Conservation (phyloP, 2,888 invertebrate genomes). For the Scaptomyza parva region DNA sequence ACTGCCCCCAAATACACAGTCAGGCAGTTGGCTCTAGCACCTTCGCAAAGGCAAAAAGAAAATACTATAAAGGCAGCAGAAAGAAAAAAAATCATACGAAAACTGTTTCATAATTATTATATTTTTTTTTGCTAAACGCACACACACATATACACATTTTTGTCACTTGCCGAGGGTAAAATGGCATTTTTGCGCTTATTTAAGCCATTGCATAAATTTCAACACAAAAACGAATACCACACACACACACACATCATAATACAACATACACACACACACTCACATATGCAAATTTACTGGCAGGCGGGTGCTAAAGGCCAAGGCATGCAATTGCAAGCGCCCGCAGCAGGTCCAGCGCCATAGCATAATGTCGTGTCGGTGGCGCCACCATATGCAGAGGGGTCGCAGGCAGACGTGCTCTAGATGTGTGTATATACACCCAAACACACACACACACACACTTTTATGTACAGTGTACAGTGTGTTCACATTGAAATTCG, state of each 20-base stretch:
- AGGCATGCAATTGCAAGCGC: slow-evolving; percentile 71
- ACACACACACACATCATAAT: slow-evolving; percentile 22
- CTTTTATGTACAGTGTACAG: slow-evolving; percentile 1
- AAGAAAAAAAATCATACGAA: slow-evolving; percentile 18
- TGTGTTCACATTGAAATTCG: slow-evolving; percentile 37
- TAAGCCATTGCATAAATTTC: slow-evolving; percentile 80
- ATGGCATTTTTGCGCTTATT: slow-evolving; percentile 78
- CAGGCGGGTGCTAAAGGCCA: slow-evolving; percentile 44
- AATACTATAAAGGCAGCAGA: background rate
- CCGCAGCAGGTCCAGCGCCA: slow-evolving; percentile 46
- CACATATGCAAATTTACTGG: slow-evolving; percentile 68
- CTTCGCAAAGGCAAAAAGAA: slow-evolving; percentile 5
- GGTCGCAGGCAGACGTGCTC: slow-evolving; percentile 51
- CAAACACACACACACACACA: slow-evolving; percentile 7
- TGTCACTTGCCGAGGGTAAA: slow-evolving; percentile 69
- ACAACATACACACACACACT: slow-evolving; percentile 31
- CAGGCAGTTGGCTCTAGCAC: slow-evolving; percentile 4
- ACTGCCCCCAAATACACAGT: slow-evolving; percentile 3
- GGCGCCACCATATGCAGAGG: slow-evolving; percentile 27
- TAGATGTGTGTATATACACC: slow-evolving; percentile 47
- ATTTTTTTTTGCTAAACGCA: slow-evolving; percentile 53
- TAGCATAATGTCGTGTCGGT: slow-evolving; percentile 48
- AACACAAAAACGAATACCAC: slow-evolving; percentile 55
- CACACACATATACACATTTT: slow-evolving; percentile 60
- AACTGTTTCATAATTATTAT: slow-evolving; percentile 64